These are phyloP conservation scores for Leucophenga montana DNA, from an alignment of 2,888 invertebrate genomes.

Conservation along the genomic window DNA sequence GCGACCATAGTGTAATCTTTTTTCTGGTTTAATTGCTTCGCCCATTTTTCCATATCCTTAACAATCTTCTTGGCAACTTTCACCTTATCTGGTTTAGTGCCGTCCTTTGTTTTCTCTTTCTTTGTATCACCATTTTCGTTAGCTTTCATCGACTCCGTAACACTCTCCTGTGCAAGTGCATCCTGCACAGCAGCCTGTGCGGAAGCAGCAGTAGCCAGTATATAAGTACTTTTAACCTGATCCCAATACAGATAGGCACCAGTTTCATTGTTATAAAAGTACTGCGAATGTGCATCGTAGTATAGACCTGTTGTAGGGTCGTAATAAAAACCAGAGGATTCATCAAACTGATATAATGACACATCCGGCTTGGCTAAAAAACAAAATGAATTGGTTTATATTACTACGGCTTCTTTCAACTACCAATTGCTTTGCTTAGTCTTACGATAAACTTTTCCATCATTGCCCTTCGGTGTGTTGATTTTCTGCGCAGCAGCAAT, in stretches of 20 bases:
- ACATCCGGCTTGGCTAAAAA: constrained; percentile 85
- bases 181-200: constrained; percentile 68
- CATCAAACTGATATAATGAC: constrained; percentile 93
- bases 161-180: constrained; percentile 50
- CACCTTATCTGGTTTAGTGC: constrained; percentile 88
- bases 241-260: constrained; percentile 98
- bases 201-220: constrained; percentile 64
- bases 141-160: constrained; percentile 27
- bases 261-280: constrained; percentile 94
- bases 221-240: constrained; percentile 79
- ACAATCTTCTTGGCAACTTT: constrained; percentile 98
- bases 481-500: constrained; percentile 53
- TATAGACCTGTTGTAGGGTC: constrained; percentile 94
- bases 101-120: constrained; percentile 77
- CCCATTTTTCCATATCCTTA: constrained; percentile 91
- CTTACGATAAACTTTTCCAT: constrained; percentile 72
- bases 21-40: constrained; percentile 96
- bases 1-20: constrained; percentile 79
- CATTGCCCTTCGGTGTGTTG: constrained; percentile 67
- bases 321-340: constrained; percentile 95
- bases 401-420: too few species aligned
- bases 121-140: constrained; percentile 60
- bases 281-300: constrained; percentile 96
- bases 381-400: neutral
- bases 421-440: constrained; percentile 24